phyloP scores from a whole-genome alignment of 2,113 vertebrate species.

The Amblyopsis rosae region DNA sequence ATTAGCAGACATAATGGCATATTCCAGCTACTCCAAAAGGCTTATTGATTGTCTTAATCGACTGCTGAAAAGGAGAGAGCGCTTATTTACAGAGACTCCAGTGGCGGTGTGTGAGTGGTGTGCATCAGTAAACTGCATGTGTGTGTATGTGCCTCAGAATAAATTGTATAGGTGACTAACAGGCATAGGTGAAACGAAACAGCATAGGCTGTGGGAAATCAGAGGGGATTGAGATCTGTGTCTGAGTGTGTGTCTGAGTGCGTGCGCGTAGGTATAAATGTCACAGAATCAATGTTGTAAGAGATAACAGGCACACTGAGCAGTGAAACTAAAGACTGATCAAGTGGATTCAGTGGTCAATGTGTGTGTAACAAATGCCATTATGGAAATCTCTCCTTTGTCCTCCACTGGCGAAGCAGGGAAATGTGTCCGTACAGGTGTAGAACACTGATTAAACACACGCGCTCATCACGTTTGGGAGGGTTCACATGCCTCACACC shows the following conservation, averaged over 20 bases:
- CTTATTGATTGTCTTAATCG: slow-evolving; percentile 62
- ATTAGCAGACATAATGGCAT: slow-evolving; percentile 58
- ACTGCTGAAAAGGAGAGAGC: slow-evolving; percentile 40
- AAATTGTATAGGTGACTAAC: slow-evolving; percentile 30
- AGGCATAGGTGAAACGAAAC: slow-evolving; percentile 45
- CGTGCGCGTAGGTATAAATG: slow-evolving; percentile 11
- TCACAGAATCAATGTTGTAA: background rate
- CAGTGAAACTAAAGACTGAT: too few species aligned
- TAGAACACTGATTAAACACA: slow-evolving; percentile 38
- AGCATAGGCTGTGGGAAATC: slow-evolving; percentile 21
- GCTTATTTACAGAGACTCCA: slow-evolving; percentile 41
- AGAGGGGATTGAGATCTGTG: background rate
- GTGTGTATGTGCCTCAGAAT: slow-evolving; percentile 8
- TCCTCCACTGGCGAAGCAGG: slow-evolving; percentile 7
- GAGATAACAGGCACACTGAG: too few species aligned
- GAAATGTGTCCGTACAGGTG: slow-evolving; percentile 22
- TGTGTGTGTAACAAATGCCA: too few species aligned
- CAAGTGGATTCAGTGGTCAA: too few species aligned
- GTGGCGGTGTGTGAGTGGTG: slow-evolving; percentile 23
- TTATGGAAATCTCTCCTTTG: slow-evolving; percentile 24
- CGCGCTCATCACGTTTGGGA: slow-evolving; percentile 43
- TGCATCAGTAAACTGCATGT: slow-evolving; percentile 19
- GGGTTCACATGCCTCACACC: slow-evolving; percentile 40
- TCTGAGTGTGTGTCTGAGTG: slow-evolving; percentile 3
- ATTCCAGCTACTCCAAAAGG: slow-evolving; percentile 43